These are phyloP conservation scores for Dromococcyx pavoninus DNA, from an alignment of 2,797 vertebrate genomes.

Conservation along the genomic window DNA sequence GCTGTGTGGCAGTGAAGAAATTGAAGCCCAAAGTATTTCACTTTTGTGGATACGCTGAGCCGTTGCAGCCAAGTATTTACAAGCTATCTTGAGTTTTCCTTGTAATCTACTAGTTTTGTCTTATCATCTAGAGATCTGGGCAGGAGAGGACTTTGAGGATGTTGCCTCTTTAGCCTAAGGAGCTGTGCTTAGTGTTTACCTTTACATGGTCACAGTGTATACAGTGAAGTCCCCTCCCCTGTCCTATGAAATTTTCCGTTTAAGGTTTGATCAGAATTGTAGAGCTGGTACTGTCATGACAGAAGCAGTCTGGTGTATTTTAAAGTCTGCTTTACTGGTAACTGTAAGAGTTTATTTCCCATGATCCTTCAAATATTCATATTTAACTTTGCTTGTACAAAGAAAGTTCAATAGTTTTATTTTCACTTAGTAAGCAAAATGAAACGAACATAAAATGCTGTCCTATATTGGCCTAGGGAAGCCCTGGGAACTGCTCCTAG, in stretches of 20 bases:
- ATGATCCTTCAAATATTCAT: neutral
- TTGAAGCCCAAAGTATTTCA: accelerated
- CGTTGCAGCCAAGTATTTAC: neutral
- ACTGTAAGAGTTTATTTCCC: neutral
- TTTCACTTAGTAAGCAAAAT: neutral
- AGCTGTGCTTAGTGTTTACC: neutral
- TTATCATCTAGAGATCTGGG: neutral
- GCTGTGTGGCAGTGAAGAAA: neutral
- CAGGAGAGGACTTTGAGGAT: neutral
- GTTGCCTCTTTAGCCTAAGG: neutral
- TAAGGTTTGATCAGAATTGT: neutral
- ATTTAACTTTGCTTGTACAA: neutral
- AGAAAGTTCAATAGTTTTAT: neutral
- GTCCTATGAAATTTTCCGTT: neutral
- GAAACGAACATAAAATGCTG: neutral
- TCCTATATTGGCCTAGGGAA: neutral
- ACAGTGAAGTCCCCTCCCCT: neutral
- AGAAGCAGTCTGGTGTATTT: neutral
- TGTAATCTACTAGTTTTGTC: accelerated
- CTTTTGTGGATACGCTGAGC: no score
- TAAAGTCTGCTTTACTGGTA: neutral
- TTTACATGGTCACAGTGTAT: accelerated
- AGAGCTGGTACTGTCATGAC: neutral
- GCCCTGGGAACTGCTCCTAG: neutral
- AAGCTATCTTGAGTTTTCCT: neutral